Conservation (phyloP, 2,113 vertebrate genomes). For the Poecile atricapillus region DNA sequence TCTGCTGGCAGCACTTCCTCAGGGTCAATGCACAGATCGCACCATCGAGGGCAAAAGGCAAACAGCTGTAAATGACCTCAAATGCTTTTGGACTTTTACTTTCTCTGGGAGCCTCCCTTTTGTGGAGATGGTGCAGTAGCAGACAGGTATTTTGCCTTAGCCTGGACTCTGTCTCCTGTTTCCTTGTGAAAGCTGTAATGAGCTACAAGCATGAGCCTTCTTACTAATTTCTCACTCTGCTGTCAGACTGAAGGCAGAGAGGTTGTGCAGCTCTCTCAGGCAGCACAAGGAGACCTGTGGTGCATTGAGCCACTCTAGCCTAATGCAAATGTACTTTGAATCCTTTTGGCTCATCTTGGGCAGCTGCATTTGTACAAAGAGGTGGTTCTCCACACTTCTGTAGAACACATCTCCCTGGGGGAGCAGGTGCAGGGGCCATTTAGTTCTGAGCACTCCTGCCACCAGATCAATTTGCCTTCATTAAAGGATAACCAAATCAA, state of each 20-base stretch:
- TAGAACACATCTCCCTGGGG: not conserved
- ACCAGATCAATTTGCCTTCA: not conserved
- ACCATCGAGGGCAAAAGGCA: not conserved
- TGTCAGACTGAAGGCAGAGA: not conserved
- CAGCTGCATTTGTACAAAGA: not conserved
- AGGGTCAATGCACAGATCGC: not conserved
- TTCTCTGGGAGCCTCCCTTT: not conserved
- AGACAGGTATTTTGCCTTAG: not conserved
- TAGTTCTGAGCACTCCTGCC: not conserved
- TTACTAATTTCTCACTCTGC: not conserved
- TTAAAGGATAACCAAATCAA: constrained; percentile 54
- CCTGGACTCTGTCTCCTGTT: not conserved
- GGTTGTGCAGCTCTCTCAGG: rapidly evolving
- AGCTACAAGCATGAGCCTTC: not conserved
- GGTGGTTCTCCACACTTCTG: not conserved
- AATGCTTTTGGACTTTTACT: not conserved
- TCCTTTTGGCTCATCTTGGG: not conserved
- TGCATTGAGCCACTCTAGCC: not conserved
- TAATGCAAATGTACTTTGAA: not conserved
- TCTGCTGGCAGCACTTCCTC: not conserved
- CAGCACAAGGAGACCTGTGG: not conserved
- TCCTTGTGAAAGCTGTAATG: not conserved
- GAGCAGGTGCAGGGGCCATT: not conserved
- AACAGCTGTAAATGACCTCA: not conserved
- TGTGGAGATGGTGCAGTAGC: not conserved